Evolutionary conservation across 2,797 vertebrate species (phyloP), one percentile per base, ranked within the genome.

Genomic region (Decapterus maruadsi): DNA sequence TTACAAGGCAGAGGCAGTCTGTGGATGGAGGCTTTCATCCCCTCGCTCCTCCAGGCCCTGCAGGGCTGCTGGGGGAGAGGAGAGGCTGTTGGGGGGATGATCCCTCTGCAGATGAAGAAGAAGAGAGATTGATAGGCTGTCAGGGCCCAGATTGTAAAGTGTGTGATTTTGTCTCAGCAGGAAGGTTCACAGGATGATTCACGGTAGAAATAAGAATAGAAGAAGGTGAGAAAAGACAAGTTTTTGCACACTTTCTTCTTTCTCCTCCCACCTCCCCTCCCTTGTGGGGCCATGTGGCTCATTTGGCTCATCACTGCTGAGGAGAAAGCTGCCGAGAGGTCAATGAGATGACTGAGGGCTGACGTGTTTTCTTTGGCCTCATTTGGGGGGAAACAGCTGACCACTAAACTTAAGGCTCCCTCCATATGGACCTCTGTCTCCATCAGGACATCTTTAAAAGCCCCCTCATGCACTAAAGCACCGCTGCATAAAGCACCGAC

Each of bases 1-100:
- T 94, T 91, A 94, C 83, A 94, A 89, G 86, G 88, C 81, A 87
- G 75, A 74, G 54, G 65, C 76, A 85, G 85, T 80, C 84, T 88
- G 87, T 76, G 64, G 85, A 78, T 69, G 68, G 64, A 75, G 55
- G 72, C 82, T 86, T 81, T 86, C 80, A 83, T 80, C 82, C 88
- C 59, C 69, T 64, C 13, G 36, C 56, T 68, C 14, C 75, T 78
- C 50, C 45, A n/a, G 69, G 76, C 81, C 86, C 86, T 84, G 82
- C 78, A 78, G 90, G 75, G 61, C 71, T 77, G 73, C 78, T 79
- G 80, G 77, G 81, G 82, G 59, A 58, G 72, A 22, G 8, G 29
- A 56, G 83, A 73, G 67, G 79, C 77, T 79, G 60, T 43, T 42
- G 67, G 46, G 74, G 26, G 62, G 62, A 70, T 72, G 84, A 86